Evolutionary conservation across 2,888 invertebrate genomes (phyloP).

Genomic region (Siphonodentalium dalli): DNA sequence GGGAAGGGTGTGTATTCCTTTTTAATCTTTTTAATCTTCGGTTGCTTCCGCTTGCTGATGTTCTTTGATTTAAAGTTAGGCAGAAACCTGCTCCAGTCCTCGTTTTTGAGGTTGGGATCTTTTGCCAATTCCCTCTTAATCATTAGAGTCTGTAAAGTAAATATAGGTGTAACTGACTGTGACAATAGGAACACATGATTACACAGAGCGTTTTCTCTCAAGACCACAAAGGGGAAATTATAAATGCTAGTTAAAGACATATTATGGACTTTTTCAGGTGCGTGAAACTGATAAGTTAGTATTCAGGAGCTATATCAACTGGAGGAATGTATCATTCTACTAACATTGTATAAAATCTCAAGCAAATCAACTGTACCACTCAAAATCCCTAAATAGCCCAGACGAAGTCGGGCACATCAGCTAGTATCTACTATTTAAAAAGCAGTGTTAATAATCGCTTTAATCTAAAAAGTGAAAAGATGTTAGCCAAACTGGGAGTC

Average conservation of each 20-base stretch:
- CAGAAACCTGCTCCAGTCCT: conserved; percentile 95
- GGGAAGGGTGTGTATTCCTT: conserved; percentile 98
- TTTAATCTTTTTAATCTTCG: conserved; percentile 86
- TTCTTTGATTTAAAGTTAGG: conserved; percentile 93
- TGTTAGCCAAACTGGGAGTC: too few relatives aligned
- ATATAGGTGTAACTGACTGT: too few relatives aligned
- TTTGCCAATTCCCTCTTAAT: conserved; percentile 94
- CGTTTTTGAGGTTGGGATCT: conserved; percentile 88
- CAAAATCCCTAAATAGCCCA: too few relatives aligned
- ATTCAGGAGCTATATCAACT: background rate
- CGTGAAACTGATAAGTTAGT: background rate
- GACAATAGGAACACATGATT: too few relatives aligned
- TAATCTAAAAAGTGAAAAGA: too few relatives aligned
- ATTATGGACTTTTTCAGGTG: too few relatives aligned
- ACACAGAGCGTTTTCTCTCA: background rate
- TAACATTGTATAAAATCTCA: too few relatives aligned
- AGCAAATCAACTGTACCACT: too few relatives aligned
- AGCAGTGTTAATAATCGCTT: too few relatives aligned
- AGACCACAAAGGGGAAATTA: background rate
- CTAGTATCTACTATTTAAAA: too few relatives aligned
- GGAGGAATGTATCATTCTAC: background rate
- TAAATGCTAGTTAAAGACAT: too few relatives aligned
- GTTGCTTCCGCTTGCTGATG: conserved; percentile 85
- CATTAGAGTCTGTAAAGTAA: conserved; percentile 83
- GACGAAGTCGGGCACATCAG: too few relatives aligned